Conservation (phyloP, 1,140 invertebrate genomes). For the Leptinotarsa lineolata region DNA sequence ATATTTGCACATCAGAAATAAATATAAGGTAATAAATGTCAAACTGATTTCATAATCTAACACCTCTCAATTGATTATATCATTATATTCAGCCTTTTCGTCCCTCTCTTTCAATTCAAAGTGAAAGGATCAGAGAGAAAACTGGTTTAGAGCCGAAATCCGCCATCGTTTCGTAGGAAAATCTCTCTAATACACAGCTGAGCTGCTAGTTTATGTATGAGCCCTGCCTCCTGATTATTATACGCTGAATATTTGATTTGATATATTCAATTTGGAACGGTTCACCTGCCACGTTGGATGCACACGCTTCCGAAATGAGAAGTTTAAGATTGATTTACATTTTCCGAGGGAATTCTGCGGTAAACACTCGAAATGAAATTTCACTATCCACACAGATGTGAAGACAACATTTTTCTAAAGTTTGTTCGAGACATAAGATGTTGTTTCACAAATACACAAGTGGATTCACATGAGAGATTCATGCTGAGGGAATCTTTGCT, state of each 20-base stretch:
- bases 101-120: background rate
- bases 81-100: background rate
- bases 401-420: too few species aligned
- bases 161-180: background rate
- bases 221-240: slow-evolving; percentile 2
- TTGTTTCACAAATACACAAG: too few species aligned
- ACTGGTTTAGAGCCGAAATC: background rate
- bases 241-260: slow-evolving; percentile 1
- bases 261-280: background rate
- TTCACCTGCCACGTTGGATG: background rate
- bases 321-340: background rate
- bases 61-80: background rate
- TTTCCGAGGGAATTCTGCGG: background rate
- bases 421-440: too few species aligned
- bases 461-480: too few species aligned
- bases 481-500: too few species aligned
- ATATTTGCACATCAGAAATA: too few species aligned
- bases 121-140: background rate
- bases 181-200: slow-evolving; percentile 3
- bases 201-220: slow-evolving; percentile 6
- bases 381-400: too few species aligned
- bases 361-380: background rate
- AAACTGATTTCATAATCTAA: background rate
- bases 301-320: background rate
- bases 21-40: too few species aligned